Evolutionary conservation across 2,888 invertebrate genomes (phyloP).

Genomic region (Synanthedon vespiformis): DNA sequence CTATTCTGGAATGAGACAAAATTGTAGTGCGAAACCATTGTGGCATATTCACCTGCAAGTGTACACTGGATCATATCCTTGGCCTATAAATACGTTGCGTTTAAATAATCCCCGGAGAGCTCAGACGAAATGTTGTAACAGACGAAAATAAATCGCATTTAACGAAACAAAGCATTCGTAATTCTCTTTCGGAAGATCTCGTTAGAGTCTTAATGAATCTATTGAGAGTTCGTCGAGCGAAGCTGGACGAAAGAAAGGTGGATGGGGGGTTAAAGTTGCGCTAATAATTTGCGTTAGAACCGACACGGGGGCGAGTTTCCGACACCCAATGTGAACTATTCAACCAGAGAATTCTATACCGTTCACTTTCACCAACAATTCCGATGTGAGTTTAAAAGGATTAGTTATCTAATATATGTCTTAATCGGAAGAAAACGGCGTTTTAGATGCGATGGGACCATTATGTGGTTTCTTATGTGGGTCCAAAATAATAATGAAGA

Average conservation of each 20-base stretch:
- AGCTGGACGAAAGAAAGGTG: conserved; percentile 40
- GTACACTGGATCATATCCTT: too few species aligned
- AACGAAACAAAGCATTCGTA: conserved; percentile 60
- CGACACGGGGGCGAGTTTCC: conserved; percentile 4
- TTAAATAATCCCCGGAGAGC: conserved; percentile 9
- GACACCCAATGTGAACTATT: conserved; percentile 26
- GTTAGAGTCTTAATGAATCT: conserved; percentile 68
- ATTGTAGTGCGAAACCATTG: too few species aligned
- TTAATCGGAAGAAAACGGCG: too few species aligned
- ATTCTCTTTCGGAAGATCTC: conserved; percentile 60
- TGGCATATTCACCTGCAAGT: too few species aligned
- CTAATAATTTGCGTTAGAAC: conserved; percentile 56
- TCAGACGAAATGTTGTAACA: conserved; percentile 30
- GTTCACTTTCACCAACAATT: conserved; percentile 24
- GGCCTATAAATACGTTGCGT: too few species aligned
- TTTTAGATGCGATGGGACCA: too few species aligned
- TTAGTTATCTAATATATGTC: too few species aligned
- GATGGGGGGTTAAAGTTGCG: conserved; percentile 39
- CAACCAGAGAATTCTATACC: conserved; percentile 37
- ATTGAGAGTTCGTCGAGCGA: conserved; percentile 62
- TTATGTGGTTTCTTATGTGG: too few species aligned
- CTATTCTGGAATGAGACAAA: too few species aligned
- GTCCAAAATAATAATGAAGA: too few species aligned
- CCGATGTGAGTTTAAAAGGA: too few species aligned
- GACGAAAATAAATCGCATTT: conserved; percentile 60